Evolutionary conservation across 2,797 vertebrate genomes (phyloP), one percentile per base, ranked within the genome.

Genomic region (Gila robusta): DNA sequence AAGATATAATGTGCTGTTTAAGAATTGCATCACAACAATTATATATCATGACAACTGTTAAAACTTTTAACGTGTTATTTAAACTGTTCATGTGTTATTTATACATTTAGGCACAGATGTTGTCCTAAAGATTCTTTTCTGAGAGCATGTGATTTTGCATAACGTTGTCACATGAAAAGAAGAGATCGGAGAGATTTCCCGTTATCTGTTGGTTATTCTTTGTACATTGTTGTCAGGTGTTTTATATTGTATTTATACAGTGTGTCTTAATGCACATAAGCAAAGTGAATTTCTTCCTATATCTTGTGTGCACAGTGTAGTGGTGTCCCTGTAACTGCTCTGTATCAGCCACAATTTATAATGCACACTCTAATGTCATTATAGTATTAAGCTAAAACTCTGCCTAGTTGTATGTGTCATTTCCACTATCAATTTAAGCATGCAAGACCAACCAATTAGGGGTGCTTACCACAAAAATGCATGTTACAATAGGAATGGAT

Each of bases 71-170:
- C 17, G 6, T 21, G 17, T 54, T 54, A 66, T 66, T 37, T 52
- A 26, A 49, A 16, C 47, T 49, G 1, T 49, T 49, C 47, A 49
- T 49, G 17, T 54, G 52, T 54, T 54, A 56, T 66, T 37, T 59
- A 26, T 77, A 47, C 64, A 2, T 56, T 59, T 52, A 56, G 16
- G 23, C 35, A 86, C 32, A 35, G 8, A 78, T 77, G 72, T 81
- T 86, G 67, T 54, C 9, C 2, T 72, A 49, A 62, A 79, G n/a
- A 37, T 44, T 26, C 0, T 66, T 79, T 81, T 49, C 14, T 41
- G 5, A 39, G 47, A 19, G 21, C 72, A 73, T 73, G 86, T 37
- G 62, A 28, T 89, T 49, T 26, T 47, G 19, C n/a, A 70, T 59
- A 32, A 5, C 56, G 26, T 47, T 76, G 67, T 26, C n/a, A 21